Percentiles rank a stretch among this genome's conserved stretches.
Conservation (phyloP, 1,140 invertebrate species). For the Anastrepha ludens region DNA sequence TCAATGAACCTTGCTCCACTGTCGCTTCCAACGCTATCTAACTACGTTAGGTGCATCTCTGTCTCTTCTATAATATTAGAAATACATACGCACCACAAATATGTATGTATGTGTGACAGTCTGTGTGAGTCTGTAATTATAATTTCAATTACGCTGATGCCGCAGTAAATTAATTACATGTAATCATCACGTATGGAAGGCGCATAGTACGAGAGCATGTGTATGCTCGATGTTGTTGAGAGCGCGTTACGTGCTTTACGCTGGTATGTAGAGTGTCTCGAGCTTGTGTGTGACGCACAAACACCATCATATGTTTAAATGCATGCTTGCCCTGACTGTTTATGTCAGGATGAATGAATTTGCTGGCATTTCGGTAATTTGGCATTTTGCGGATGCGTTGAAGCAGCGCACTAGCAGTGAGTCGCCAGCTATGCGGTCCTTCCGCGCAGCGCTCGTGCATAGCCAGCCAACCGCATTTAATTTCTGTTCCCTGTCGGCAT, state of each 20-base stretch:
- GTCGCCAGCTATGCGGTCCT: no score
- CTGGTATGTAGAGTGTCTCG: not conserved
- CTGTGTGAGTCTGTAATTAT: conserved; percentile 36
- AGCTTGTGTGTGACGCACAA: not conserved
- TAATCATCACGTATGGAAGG: conserved; percentile 40
- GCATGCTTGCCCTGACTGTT: conserved; percentile 2
- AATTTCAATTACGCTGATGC: conserved; percentile 50
- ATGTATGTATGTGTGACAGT: not conserved
- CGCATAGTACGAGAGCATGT: not conserved
- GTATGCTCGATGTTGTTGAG: not conserved
- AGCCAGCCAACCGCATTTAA: not conserved
- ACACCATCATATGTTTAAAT: not conserved
- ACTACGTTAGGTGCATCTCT: not conserved
- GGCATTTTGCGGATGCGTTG: conserved; percentile 29
- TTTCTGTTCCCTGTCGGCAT: not conserved
- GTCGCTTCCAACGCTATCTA: not conserved
- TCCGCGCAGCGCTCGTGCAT: no score
- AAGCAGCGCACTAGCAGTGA: not conserved
- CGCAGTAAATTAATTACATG: conserved; percentile 51
- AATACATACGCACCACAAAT: not conserved
- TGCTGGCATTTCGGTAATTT: conserved; percentile 39
- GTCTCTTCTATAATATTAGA: not conserved
- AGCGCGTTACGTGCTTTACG: not conserved
- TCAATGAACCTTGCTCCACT: conserved; percentile 12
- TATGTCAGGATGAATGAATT: conserved; percentile 30